Base-by-base conservation (phyloP, 2,888 invertebrate species). In the Ophion costatus region DNA sequence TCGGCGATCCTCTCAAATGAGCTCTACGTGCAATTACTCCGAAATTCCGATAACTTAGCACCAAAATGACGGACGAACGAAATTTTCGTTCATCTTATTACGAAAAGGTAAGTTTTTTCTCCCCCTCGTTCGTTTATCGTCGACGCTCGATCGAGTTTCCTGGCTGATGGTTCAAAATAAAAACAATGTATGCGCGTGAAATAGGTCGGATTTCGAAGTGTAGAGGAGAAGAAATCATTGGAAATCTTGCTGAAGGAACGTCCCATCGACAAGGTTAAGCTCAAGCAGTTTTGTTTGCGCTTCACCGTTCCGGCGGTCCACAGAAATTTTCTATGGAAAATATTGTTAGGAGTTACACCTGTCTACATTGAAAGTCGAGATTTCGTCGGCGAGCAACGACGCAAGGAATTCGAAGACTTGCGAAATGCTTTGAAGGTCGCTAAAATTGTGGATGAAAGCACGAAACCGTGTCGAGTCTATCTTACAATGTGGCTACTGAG, bases 231-330 rank as follows among this genome's bases (percentile, higher is more conserved):
- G 93, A 98, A 97, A 94, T 98, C 98, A 0, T 94, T 98, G 63
- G 98, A 98, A 94, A 98, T 98, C 90, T 94, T 98, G 14, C 94
- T 98, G 90, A 98, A 98, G 91, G 98, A 98, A 88, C 97, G 97
- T 90, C 97, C 96, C 17, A 95, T 97, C 93, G 98, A 98, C 92
- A 95, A 95, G 90, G 95, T 95, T 9, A 98, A 98, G 93, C 92
- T 98, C 42, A 96, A 96, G 90, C 97, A 98, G 91, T 98, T 98
- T 92, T 97, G 98, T 90, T 94, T 98, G 77, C 95, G 97, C 84
- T 98, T 97, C 92, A 96, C 97, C 0, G 97, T 98, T 20, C 98
- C 98, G 6, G 95, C 96, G 17, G 95, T 96, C 6, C 97, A 98
- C 89, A 96, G 98, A 91, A 96, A 96, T 92, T 95, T 97, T 76